These are phyloP conservation scores for Cylas formicarius DNA, from an alignment of 1,140 invertebrate species.

Conservation along the genomic window DNA sequence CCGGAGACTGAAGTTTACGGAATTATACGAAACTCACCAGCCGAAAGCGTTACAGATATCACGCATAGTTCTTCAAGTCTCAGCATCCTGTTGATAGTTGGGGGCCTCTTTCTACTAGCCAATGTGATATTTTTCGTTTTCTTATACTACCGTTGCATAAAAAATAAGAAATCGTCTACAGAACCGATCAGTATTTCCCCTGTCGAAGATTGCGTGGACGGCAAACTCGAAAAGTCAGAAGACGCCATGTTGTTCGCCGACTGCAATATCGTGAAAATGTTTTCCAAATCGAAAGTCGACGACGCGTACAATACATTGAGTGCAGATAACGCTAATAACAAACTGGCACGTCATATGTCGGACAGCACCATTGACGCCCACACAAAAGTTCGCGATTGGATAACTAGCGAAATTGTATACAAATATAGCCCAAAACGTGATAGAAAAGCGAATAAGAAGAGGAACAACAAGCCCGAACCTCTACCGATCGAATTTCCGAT, in stretches of 20 bases:
- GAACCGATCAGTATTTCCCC: conserved; percentile 44
- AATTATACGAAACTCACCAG: background rate
- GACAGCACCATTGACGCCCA: conserved; percentile 75
- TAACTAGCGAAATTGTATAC: conserved; percentile 65
- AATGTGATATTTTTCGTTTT: conserved; percentile 70
- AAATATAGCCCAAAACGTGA: conserved; percentile 58
- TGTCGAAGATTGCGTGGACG: conserved; percentile 40
- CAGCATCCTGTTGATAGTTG: conserved; percentile 19
- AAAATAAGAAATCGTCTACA: conserved; percentile 41
- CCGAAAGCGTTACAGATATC: conserved; percentile 18
- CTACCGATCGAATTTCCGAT: background rate
- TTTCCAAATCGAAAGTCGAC: conserved; percentile 47
- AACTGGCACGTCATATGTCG: conserved; percentile 62
- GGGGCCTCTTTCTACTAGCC: conserved; percentile 63
- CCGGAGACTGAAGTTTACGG: background rate
- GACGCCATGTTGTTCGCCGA: conserved; percentile 31
- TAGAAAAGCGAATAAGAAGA: conserved; percentile 15
- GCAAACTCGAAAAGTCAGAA: conserved; percentile 13
- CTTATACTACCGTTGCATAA: conserved; percentile 64
- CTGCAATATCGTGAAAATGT: conserved; percentile 51
- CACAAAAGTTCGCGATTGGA: conserved; percentile 79
- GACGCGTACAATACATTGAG: conserved; percentile 50
- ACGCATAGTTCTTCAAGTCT: conserved; percentile 36
- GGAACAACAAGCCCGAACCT: background rate
- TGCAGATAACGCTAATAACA: conserved; percentile 57